phyloP scores from a whole-genome alignment of 2,888 invertebrate genomes.

The Rambutsinella grinnellia region DNA sequence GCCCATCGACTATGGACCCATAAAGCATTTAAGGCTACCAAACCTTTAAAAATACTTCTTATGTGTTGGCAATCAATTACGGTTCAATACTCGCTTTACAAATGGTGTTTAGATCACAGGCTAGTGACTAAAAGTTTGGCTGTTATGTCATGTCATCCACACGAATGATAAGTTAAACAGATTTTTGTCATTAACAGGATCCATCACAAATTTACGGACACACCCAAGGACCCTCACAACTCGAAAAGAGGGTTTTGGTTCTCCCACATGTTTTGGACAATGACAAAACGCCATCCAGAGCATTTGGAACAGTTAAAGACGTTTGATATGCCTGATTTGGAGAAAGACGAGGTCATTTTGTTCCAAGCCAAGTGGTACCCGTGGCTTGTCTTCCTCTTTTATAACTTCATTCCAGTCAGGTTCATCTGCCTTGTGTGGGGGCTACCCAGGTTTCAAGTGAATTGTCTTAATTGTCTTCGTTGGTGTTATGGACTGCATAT shows the following conservation, averaged over 20 bases:
- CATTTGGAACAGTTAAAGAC: neutral
- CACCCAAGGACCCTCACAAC: conserved; percentile 89
- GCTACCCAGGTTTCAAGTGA: neutral
- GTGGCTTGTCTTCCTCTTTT: neutral
- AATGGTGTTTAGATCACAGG: neutral
- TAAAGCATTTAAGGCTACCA: neutral
- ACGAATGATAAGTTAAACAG: too few species aligned
- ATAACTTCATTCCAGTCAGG: neutral
- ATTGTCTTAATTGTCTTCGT: conserved; percentile 7
- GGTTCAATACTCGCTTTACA: neutral
- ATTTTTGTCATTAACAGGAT: conserved; percentile 73
- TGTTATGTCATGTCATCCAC: too few species aligned
- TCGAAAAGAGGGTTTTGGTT: conserved; percentile 77
- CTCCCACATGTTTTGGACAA: neutral
- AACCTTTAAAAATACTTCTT: neutral
- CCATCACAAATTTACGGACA: conserved; percentile 94
- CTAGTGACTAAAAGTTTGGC: too few species aligned
- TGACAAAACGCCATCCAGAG: neutral
- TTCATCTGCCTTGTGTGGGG: neutral
- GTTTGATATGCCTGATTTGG: conserved; percentile 1
- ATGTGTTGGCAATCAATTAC: neutral
- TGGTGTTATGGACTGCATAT: neutral
- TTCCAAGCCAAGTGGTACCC: conserved; percentile 2
- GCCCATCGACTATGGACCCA: neutral
- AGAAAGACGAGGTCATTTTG: neutral